Conservation (phyloP, 1,140 invertebrate genomes). For the Apis florea region DNA sequence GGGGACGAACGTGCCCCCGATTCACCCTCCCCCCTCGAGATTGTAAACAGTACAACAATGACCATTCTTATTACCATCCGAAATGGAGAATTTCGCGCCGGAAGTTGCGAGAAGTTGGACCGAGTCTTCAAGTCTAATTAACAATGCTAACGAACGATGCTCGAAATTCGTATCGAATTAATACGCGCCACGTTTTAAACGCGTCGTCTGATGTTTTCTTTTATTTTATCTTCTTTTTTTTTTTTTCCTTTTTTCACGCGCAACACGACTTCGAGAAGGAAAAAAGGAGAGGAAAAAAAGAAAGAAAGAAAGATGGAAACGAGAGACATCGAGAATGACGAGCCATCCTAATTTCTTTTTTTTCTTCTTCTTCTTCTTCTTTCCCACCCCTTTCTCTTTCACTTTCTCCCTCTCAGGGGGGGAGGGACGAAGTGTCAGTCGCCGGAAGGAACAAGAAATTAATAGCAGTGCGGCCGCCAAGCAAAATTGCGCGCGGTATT, state of each 20-base stretch:
- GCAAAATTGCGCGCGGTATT: slow-evolving; percentile 45
- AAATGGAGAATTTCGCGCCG: slow-evolving; percentile 40
- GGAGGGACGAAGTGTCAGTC: slow-evolving; percentile 1
- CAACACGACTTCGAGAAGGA: too few relatives aligned
- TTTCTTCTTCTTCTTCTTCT: neutral
- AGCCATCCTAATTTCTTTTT: too few relatives aligned
- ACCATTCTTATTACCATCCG: slow-evolving; percentile 60
- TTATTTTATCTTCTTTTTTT: too few relatives aligned
- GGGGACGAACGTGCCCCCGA: neutral
- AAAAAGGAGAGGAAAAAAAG: too few relatives aligned
- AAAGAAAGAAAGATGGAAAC: too few relatives aligned
- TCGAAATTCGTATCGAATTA: slow-evolving; percentile 59
- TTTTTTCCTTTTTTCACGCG: too few relatives aligned
- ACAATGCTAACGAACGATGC: slow-evolving; percentile 62
- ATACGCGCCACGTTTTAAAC: slow-evolving; percentile 27
- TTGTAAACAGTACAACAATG: slow-evolving; percentile 66
- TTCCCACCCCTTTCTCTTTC: too few relatives aligned
- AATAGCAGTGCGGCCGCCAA: slow-evolving; percentile 35
- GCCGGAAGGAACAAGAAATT: slow-evolving; percentile 44
- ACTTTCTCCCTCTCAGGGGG: too few relatives aligned
- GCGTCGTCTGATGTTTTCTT: too few relatives aligned
- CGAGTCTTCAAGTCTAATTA: slow-evolving; percentile 65
- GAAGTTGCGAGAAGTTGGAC: slow-evolving; percentile 44
- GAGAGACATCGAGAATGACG: too few relatives aligned
- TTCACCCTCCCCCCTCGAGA: slow-evolving; percentile 19